Conservation (phyloP, 2,888 invertebrate species). For the Epistrophe grossulariae region DNA sequence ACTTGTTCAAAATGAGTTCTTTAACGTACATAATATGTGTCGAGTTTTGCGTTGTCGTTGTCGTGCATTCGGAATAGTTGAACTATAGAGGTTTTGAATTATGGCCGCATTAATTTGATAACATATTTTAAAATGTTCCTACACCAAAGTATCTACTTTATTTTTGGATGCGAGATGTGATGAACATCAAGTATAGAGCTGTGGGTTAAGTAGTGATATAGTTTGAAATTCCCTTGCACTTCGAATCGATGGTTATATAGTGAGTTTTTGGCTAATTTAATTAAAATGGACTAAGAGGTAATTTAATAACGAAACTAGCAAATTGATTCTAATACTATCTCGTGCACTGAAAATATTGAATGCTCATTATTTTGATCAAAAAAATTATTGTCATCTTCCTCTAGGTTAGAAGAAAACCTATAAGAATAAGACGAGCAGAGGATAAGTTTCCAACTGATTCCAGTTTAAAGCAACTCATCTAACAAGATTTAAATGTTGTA, state of each 20-base stretch:
- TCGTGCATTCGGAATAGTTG: not conserved
- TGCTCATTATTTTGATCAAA: too few species aligned
- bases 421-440: too few species aligned
- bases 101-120: slow-evolving; percentile 71
- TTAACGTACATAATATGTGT: not conserved
- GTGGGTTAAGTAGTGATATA: not conserved
- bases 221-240: not conserved
- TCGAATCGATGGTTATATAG: not conserved
- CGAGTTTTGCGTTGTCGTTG: not conserved
- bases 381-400: too few species aligned
- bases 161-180: slow-evolving; percentile 33
- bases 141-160: slow-evolving; percentile 37
- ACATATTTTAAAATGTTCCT: slow-evolving; percentile 56
- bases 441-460: too few species aligned
- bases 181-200: not conserved
- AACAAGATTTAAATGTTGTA: too few species aligned
- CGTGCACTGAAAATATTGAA: too few species aligned
- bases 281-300: not conserved
- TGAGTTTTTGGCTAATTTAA: not conserved
- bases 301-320: not conserved
- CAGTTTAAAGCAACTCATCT: too few species aligned
- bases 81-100: slow-evolving; percentile 44
- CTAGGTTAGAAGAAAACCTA: too few species aligned
- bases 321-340: too few species aligned
- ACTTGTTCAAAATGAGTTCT: slow-evolving; percentile 45